phyloP scores from a whole-genome alignment of 1,140 invertebrate species.

The Ceratina australensis region DNA sequence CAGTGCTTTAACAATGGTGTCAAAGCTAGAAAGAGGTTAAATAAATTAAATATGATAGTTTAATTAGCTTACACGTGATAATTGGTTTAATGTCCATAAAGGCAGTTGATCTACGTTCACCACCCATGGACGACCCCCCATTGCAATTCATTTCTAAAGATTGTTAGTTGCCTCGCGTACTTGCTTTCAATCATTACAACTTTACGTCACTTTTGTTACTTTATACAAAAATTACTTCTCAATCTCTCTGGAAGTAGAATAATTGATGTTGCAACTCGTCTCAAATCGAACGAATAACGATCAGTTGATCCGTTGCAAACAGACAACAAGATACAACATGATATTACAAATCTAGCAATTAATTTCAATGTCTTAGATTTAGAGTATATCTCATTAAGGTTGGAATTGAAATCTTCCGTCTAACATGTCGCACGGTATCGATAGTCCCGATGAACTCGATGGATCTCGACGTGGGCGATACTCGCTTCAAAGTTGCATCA shows the following conservation, averaged over 20 bases:
- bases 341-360: conserved; percentile 33
- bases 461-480: too few species aligned
- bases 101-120: conserved; percentile 65
- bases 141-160: conserved; percentile 76
- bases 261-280: not conserved
- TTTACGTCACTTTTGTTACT: conserved; percentile 53
- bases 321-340: not conserved
- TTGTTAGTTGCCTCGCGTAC: conserved; percentile 51
- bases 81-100: conserved; percentile 76
- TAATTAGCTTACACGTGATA: conserved; percentile 75
- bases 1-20: conserved; percentile 57
- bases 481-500: too few species aligned
- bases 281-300: not conserved
- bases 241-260: not conserved
- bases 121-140: conserved; percentile 68
- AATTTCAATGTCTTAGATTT: conserved; percentile 31
- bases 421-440: conserved; percentile 40
- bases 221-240: conserved; percentile 37
- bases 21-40: conserved; percentile 39
- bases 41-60: conserved; percentile 5
- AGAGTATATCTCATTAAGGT: conserved; percentile 47
- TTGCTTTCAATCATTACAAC: conserved; percentile 65
- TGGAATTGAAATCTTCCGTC: conserved; percentile 50
- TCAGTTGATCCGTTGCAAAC: conserved; percentile 15
- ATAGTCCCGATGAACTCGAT: conserved; percentile 24